phyloP scores from a whole-genome alignment of 1,140 invertebrate genomes.

The Caenorhabditis briggsae region DNA sequence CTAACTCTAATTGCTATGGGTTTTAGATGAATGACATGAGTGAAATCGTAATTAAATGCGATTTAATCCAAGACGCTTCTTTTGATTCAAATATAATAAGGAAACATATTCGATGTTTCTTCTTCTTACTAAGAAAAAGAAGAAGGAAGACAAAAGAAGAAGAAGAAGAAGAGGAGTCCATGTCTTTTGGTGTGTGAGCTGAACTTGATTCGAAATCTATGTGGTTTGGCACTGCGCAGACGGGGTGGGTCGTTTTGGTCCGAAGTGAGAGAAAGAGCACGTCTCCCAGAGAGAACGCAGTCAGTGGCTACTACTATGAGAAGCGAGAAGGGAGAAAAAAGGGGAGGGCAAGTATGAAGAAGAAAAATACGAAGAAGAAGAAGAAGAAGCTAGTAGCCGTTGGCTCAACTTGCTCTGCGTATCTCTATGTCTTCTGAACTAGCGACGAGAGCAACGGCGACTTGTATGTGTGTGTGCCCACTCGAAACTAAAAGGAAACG shows the following conservation, averaged over 20 bases:
- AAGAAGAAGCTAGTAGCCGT: slow-evolving; percentile 51
- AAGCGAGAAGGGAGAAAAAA: slow-evolving; percentile 6
- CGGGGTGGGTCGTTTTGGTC: slow-evolving; percentile 12
- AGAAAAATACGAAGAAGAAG: slow-evolving; percentile 1
- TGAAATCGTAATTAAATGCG: background rate
- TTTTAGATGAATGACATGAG: background rate
- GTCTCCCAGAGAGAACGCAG: slow-evolving; percentile 19
- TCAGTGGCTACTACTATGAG: slow-evolving; percentile 45
- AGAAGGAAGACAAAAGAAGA: background rate
- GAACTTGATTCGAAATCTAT: slow-evolving; percentile 55
- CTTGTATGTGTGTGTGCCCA: slow-evolving; percentile 51
- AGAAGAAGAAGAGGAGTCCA: slow-evolving; percentile 16
- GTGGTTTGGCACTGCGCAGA: background rate
- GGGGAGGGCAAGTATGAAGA: slow-evolving; percentile 5
- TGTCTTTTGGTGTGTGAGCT: slow-evolving; percentile 42
- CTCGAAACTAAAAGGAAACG: slow-evolving; percentile 52
- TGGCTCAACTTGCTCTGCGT: slow-evolving; percentile 54
- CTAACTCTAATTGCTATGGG: background rate
- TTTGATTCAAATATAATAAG: slow-evolving; percentile 6
- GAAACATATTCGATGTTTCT: background rate
- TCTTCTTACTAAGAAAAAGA: background rate
- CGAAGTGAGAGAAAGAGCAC: slow-evolving; percentile 28
- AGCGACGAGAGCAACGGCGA: slow-evolving; percentile 4
- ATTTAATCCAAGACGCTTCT: background rate
- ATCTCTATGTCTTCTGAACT: slow-evolving; percentile 42